phyloP scores from a whole-genome alignment of 2,797 vertebrate genomes.

The Decapterus maruadsi region DNA sequence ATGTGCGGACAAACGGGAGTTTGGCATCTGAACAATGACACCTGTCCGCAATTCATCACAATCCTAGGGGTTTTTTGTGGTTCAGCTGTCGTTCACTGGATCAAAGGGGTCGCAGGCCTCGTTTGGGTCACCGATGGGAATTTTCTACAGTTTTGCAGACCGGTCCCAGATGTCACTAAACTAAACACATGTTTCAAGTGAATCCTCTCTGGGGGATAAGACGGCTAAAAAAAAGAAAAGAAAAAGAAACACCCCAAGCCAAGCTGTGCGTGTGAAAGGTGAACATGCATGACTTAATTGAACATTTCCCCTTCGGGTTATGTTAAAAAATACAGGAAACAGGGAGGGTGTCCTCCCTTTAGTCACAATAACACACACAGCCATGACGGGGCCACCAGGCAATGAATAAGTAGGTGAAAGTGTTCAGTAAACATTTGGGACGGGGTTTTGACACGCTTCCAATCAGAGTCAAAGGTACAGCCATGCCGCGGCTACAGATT shows the following conservation, averaged over 20 bases:
- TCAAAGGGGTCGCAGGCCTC: slow-evolving; percentile 17
- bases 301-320: slow-evolving; percentile 52
- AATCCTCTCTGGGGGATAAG: no score
- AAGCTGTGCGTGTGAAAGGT: slow-evolving; percentile 34
- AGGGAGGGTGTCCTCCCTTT: slow-evolving; percentile 38
- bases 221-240: neutral
- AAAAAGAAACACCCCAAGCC: no score
- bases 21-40: slow-evolving; percentile 57
- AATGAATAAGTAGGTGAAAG: slow-evolving; percentile 74
- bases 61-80: slow-evolving; percentile 38
- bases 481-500: slow-evolving; percentile 46
- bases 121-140: slow-evolving; percentile 37
- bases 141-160: slow-evolving; percentile 34
- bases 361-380: slow-evolving; percentile 31
- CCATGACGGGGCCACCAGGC: slow-evolving; percentile 11
- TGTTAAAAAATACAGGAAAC: slow-evolving; percentile 42
- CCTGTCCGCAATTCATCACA: slow-evolving; percentile 52
- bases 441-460: slow-evolving; percentile 45
- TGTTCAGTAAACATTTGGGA: slow-evolving; percentile 59
- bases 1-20: neutral
- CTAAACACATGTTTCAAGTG: neutral
- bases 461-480: slow-evolving; percentile 63
- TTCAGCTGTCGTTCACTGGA: slow-evolving; percentile 45
- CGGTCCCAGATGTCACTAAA: slow-evolving; percentile 40
- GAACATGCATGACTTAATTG: slow-evolving; percentile 6